phyloP scores from a whole-genome alignment of 2,888 invertebrate genomes.

The Leptopilina syphax region DNA sequence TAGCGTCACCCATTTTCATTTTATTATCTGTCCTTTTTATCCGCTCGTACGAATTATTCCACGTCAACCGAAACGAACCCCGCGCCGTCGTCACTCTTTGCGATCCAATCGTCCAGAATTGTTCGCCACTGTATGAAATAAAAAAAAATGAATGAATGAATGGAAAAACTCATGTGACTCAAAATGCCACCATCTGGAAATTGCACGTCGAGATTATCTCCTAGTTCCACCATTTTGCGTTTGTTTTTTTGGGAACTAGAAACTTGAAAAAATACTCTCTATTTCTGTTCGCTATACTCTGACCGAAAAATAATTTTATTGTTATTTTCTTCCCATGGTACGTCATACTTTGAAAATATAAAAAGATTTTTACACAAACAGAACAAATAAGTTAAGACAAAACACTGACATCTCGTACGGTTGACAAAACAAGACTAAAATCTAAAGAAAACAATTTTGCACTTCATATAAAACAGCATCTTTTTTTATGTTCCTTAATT shows the following conservation, averaged over 20 bases:
- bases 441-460: too few species aligned
- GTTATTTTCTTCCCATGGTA: too few species aligned
- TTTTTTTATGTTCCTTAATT: too few species aligned
- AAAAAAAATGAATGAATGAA: background rate
- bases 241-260: background rate
- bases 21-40: slow-evolving; percentile 70
- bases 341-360: too few species aligned
- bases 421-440: too few species aligned
- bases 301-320: too few species aligned
- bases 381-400: too few species aligned
- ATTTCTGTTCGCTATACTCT: too few species aligned
- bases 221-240: slow-evolving; percentile 14
- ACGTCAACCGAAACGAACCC: slow-evolving; percentile 51
- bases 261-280: too few species aligned
- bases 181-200: slow-evolving; percentile 35
- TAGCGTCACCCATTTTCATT: slow-evolving; percentile 71
- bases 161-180: slow-evolving; percentile 18
- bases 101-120: slow-evolving; percentile 53
- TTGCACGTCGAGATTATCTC: slow-evolving; percentile 21
- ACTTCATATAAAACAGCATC: too few species aligned
- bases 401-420: too few species aligned
- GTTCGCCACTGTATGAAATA: slow-evolving; percentile 15
- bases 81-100: slow-evolving; percentile 51
- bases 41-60: slow-evolving; percentile 59
- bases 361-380: too few species aligned